Conservation (phyloP, 1,140 invertebrate species). For the Ephestia elutella region DNA sequence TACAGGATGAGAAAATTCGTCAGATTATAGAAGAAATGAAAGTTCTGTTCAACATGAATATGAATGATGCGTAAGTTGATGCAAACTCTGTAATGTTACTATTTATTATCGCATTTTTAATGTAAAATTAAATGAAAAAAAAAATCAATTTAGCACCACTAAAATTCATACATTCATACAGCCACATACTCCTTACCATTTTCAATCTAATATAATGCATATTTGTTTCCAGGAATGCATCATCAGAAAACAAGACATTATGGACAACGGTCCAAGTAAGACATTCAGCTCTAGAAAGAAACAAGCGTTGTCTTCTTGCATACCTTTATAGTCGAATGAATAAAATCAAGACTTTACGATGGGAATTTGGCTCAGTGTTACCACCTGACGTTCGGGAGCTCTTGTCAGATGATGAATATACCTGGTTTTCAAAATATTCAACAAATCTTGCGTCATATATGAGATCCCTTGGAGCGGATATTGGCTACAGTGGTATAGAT, state of each 20-base stretch:
- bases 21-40: constrained; percentile 68
- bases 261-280: constrained; percentile 85
- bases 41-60: constrained; percentile 59
- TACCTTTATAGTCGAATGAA: constrained; percentile 91
- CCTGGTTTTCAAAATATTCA: constrained; percentile 93
- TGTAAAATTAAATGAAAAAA: too few relatives aligned
- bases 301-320: constrained; percentile 91
- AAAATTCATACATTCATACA: too few relatives aligned
- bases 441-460: constrained; percentile 92
- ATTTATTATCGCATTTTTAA: too few relatives aligned
- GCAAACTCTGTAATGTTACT: background rate
- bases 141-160: too few relatives aligned
- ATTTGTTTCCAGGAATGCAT: constrained; percentile 51
- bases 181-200: too few relatives aligned
- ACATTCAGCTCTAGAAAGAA: constrained; percentile 89
- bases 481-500: constrained; percentile 84
- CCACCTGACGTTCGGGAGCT: constrained; percentile 88
- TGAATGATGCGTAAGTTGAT: constrained; percentile 66
- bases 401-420: constrained; percentile 86
- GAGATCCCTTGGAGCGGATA: constrained; percentile 86
- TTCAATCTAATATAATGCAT: too few relatives aligned
- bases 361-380: constrained; percentile 94
- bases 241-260: constrained; percentile 59
- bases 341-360: constrained; percentile 87
- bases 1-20: constrained; percentile 61